A percentile compares a stretch with the other conserved stretches of the same genome.
Evolutionary conservation across 1,140 invertebrate genomes (phyloP).

Genomic region (Ptiloglossa arizonensis): DNA sequence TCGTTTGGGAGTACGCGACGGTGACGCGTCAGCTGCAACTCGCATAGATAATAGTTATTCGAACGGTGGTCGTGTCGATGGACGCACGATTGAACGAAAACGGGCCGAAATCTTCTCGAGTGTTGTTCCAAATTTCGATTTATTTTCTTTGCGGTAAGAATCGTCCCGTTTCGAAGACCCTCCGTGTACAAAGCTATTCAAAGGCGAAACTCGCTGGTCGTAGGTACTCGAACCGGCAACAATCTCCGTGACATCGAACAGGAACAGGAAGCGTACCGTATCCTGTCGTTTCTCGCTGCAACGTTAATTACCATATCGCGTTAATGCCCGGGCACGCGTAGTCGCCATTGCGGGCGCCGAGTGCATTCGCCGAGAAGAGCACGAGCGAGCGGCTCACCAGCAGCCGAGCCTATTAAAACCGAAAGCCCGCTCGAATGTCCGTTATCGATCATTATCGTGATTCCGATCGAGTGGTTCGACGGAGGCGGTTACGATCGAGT

Average conservation of each 20-base stretch:
- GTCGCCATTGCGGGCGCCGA: conserved; percentile 1
- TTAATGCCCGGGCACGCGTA: conserved; percentile 33
- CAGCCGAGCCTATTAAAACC: conserved; percentile 45
- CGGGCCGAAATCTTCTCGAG: no score
- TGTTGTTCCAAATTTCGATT: no score
- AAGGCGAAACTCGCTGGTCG: not conserved
- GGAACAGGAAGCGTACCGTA: conserved; percentile 38
- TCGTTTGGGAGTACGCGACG: no score
- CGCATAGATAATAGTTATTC: no score
- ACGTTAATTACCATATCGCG: conserved; percentile 49
- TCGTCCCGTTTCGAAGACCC: no score
- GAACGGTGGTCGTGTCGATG: no score
- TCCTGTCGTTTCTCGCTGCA: conserved; percentile 47
- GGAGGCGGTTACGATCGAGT: conserved; percentile 16
- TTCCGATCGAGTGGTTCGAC: conserved; percentile 34
- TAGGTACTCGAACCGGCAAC: not conserved
- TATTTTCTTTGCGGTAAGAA: no score
- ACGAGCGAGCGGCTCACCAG: conserved; percentile 1
- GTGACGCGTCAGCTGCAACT: no score
- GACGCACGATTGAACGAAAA: no score
- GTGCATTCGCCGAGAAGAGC: not conserved
- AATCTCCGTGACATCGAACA: not conserved
- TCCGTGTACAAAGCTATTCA: no score
- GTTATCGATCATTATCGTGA: conserved; percentile 63
- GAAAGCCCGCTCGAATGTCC: conserved; percentile 47